These are phyloP conservation scores for Meliscaeva auricollis DNA, from an alignment of 2,888 invertebrate species.

Conservation along the genomic window DNA sequence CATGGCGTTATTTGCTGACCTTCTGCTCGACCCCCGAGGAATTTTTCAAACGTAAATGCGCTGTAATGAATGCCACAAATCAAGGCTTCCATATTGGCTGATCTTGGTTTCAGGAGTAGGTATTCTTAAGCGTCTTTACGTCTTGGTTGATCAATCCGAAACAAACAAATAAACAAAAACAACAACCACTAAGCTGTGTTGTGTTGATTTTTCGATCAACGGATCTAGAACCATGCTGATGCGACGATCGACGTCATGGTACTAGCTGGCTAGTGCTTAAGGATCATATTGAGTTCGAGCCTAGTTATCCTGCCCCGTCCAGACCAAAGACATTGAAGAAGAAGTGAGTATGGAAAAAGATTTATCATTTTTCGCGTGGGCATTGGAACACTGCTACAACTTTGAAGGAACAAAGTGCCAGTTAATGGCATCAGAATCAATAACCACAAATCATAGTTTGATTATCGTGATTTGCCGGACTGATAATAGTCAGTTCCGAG, in stretches of 20 bases:
- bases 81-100: constrained; percentile 66
- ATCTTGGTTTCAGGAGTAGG: not conserved
- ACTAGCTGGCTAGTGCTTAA: not conserved
- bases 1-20: constrained; percentile 64
- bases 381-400: constrained; percentile 29
- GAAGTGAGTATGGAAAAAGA: constrained; percentile 63
- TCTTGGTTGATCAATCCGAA: constrained; percentile 39
- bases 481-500: constrained; percentile 54
- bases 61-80: constrained; percentile 73
- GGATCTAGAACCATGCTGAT: constrained; percentile 49
- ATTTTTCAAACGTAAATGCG: constrained; percentile 71
- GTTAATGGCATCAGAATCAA: constrained; percentile 75
- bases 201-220: constrained; percentile 70
- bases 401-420: constrained; percentile 70
- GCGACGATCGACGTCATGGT: too few relatives aligned
- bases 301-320: constrained; percentile 22
- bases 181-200: constrained; percentile 26
- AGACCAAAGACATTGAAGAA: too few relatives aligned
- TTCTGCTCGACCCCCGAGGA: constrained; percentile 69
- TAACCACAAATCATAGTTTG: constrained; percentile 76
- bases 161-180: not conserved
- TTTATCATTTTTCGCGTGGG: constrained; percentile 72
- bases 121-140: constrained; percentile 31
- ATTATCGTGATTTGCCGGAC: constrained; percentile 70
- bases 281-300: constrained; percentile 37